Evolutionary conservation across 2,888 invertebrate genomes (phyloP), one percentile per base, ranked within the genome.

Genomic region (Cremastinae sp.): DNA sequence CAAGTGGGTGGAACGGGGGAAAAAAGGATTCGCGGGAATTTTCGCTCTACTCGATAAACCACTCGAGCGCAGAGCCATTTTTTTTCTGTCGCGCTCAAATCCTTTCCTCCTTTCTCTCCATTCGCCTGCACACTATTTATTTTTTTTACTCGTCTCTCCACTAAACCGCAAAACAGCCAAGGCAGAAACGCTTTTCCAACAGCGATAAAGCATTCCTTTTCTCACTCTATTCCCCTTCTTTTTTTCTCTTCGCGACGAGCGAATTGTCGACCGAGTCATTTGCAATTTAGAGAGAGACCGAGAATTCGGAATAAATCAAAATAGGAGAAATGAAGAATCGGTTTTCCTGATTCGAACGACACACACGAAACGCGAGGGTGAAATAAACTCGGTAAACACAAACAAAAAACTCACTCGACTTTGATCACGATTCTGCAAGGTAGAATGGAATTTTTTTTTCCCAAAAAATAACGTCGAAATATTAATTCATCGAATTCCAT

Each of bases 31-130:
- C 45, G 58, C 20, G 35, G 64, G 37, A 68, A 56, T 73, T 61
- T 73, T 59, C 39, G 37, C 51, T 62, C 45, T 39, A 73, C 69
- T 73, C 72, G 72, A 73, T 76, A 76, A 76, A 76, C 51, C 76
- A 76, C 76, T 76, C 64, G 14, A 58, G 8, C 39, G 76, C 76
- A 76, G 69, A 59, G 41, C 37, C 35, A 41, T 49, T 43, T 55
- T 61, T 28, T 10, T 10, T 59, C 70, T 41, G 41, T 18, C 39
- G 12, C 62, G 22, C 18, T 0, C 22, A 43, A 58, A 12, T n/a
- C n/a, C 35, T 43, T 18, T 10, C 16, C 9, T 16, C 37, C 12
- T 58, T n/a, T 14, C 10, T 66, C 53, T 41, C 35, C 45, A 16
- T 35, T 35, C 20, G 9, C 9, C 53, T 53, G 45, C 45, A 12